Evolutionary conservation across 2,888 invertebrate species (phyloP), one percentile per base, ranked within the genome.

Genomic region (Morpho helenor): DNA sequence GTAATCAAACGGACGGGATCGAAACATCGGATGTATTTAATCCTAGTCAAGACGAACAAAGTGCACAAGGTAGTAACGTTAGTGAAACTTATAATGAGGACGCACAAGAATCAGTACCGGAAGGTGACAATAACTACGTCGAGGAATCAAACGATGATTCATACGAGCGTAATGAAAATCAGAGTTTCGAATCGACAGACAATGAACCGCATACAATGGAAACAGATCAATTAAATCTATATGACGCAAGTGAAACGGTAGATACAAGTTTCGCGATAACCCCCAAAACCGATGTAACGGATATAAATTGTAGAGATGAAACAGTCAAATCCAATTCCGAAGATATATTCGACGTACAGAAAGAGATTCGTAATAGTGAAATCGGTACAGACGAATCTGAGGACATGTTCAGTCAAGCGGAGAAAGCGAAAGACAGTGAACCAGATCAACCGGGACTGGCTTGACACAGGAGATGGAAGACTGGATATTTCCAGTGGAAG

Each of bases 401-500:
- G 8, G 82, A 85, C 54, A 84, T 84, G 59, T 84, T 84, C 68
- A 73, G 65, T 53, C 67, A 70, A 55, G 70, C 31, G 1, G 31
- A 31, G 5, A 31, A 31, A 31, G 3, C 31, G 3, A 31, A 31
- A 31, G 31, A 31, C 31, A 31, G 4, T 31, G 31, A 31, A 31
- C 31, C 31, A 31, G 31, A 31, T 16, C n/a, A 45, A 10, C 9
- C 2, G 52, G 80, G 74, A 7, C 73, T 75, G 55, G 80, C 82
- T 71, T 87, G 88, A 88, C 85, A 74, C 60, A 70, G 77, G 70
- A 69, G 69, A 52, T 76, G 84, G 80, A 77, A 77, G 71, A 75
- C 76, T 57, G 85, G 84, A 65, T 82, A 83, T 78, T 85, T 87
- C 82, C 87, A 83, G 78, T 81, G 83, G 84, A 80, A 78, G 76